phyloP scores from a whole-genome alignment of 2,113 vertebrate genomes.

The Oncorhynchus nerka region DNA sequence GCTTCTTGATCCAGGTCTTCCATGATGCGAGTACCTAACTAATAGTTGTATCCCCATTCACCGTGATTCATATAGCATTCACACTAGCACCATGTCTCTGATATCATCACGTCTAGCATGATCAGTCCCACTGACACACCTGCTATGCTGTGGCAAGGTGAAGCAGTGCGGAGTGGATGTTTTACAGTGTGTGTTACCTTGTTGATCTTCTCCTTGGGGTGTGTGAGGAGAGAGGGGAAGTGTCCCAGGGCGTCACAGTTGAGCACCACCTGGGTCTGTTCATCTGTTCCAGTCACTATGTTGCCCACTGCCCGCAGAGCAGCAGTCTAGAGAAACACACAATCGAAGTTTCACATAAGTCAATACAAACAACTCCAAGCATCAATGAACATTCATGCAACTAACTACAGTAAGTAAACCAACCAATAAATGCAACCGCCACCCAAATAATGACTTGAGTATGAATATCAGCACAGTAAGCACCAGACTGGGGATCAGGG shows the following conservation, averaged over 20 bases:
- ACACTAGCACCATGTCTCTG: slow-evolving; percentile 68
- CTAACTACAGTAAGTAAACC: background rate
- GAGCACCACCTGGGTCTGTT: slow-evolving; percentile 97
- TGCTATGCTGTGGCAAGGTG: too few species aligned
- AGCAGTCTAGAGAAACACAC: slow-evolving; percentile 80
- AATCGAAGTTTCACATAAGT: background rate
- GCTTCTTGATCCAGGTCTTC: too few species aligned
- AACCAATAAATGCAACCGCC: too few species aligned
- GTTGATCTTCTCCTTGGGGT: slow-evolving; percentile 99
- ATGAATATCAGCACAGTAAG: too few species aligned
- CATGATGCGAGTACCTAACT: too few species aligned
- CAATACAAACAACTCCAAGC: background rate
- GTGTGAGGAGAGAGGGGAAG: slow-evolving; percentile 94
- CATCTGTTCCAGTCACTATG: slow-evolving; percentile 97
- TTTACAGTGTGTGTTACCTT: slow-evolving; percentile 80
- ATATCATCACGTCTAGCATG: slow-evolving; percentile 86
- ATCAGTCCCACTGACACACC: background rate
- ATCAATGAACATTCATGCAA: background rate
- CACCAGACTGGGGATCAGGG: too few species aligned
- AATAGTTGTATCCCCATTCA: too few species aligned
- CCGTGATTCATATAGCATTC: too few species aligned
- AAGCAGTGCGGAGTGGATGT: background rate
- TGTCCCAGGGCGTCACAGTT: slow-evolving; percentile 96
- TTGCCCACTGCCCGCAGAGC: slow-evolving; percentile 96
- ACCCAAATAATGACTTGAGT: too few species aligned